A percentile compares a stretch with the other conserved stretches of the same genome.
Conservation (phyloP, 1,140 invertebrate species). For the Oedothorax gibbosus region DNA sequence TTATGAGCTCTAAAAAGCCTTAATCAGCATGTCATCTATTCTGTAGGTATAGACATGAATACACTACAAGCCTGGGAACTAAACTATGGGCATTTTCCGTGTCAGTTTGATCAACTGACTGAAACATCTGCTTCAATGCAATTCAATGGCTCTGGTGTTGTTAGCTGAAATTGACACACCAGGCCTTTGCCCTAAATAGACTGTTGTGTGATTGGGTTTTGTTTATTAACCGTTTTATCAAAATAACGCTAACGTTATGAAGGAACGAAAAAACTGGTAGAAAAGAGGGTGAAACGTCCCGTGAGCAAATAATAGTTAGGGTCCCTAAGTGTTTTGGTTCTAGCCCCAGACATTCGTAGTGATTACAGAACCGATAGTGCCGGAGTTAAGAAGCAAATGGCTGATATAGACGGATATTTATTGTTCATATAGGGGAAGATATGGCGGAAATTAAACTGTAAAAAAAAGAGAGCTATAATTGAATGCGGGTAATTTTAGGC, state of each 20-base stretch:
- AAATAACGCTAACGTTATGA: background rate
- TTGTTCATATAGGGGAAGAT: background rate
- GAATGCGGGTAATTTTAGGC: background rate
- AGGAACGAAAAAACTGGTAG: slow-evolving; percentile 1
- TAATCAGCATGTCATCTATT: too few relatives aligned
- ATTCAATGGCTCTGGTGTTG: too few relatives aligned
- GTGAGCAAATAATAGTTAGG: slow-evolving; percentile 29
- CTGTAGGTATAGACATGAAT: too few relatives aligned
- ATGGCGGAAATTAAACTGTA: background rate
- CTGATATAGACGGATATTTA: slow-evolving; percentile 4
- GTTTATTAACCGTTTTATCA: too few relatives aligned
- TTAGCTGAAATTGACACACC: too few relatives aligned
- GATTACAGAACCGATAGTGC: slow-evolving; percentile 29
- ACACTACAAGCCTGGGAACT: too few relatives aligned
- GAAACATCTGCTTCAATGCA: too few relatives aligned
- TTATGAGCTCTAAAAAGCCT: too few relatives aligned
- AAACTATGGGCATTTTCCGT: too few relatives aligned
- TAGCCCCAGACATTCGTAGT: slow-evolving; percentile 5
- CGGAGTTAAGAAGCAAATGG: background rate
- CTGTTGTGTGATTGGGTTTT: too few relatives aligned
- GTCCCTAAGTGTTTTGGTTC: slow-evolving; percentile 11
- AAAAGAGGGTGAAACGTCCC: slow-evolving; percentile 6
- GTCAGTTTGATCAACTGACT: too few relatives aligned
- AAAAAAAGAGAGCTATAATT: background rate
- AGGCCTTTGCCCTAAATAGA: too few relatives aligned